These are phyloP conservation scores for Diaprepes abbreviatus DNA, from an alignment of 2,888 invertebrate species.

Conservation along the genomic window DNA sequence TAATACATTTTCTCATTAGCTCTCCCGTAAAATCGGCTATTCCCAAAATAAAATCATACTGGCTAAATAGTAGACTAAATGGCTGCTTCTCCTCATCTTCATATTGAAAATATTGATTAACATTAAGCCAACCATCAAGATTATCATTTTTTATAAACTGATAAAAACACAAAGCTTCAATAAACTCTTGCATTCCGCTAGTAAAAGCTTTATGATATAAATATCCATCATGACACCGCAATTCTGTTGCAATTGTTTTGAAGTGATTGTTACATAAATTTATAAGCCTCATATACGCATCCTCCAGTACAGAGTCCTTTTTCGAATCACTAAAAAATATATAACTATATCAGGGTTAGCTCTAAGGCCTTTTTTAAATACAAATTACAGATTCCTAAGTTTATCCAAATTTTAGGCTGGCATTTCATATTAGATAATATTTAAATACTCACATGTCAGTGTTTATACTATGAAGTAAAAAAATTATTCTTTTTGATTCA, in stretches of 20 bases:
- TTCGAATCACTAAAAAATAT: constrained; percentile 71
- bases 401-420: too few relatives aligned
- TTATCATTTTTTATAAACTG: constrained; percentile 75
- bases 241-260: constrained; percentile 79
- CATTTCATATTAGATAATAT: too few relatives aligned
- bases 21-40: constrained; percentile 91
- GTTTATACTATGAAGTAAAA: constrained; percentile 83
- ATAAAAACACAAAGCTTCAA: constrained; percentile 87
- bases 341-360: too few relatives aligned
- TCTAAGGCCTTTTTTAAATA: too few relatives aligned
- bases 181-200: constrained; percentile 82
- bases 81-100: constrained; percentile 50
- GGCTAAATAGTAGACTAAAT: constrained; percentile 63
- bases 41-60: constrained; percentile 79
- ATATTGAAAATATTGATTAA: constrained; percentile 59
- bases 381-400: too few relatives aligned
- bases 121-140: constrained; percentile 72
- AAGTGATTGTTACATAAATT: constrained; percentile 75
- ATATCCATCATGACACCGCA: constrained; percentile 79
- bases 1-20: constrained; percentile 90
- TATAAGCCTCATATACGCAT: constrained; percentile 78
- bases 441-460: constrained; percentile 64
- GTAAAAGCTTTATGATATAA: constrained; percentile 78
- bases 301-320: constrained; percentile 70
- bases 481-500: constrained; percentile 91